phyloP scores from a whole-genome alignment of 2,797 vertebrate genomes.

The Bradypodion pumilum region DNA sequence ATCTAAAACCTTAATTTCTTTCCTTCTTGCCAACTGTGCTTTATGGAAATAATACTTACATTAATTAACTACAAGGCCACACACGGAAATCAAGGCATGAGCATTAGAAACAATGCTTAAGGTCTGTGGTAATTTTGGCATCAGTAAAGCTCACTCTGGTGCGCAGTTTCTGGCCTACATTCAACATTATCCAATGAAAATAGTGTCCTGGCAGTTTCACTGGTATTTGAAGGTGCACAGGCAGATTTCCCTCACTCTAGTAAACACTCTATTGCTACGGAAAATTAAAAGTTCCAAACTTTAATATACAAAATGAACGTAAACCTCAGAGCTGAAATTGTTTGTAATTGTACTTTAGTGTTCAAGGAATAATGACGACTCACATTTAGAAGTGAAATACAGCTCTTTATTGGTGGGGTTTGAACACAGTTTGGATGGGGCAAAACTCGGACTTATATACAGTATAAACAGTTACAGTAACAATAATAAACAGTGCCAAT shows the following conservation, averaged over 20 bases:
- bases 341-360: neutral
- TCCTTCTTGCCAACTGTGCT: neutral
- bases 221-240: too few species aligned
- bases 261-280: neutral
- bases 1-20: neutral
- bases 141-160: neutral
- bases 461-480: too few species aligned
- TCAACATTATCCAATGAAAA: neutral
- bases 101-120: neutral
- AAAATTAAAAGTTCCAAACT: neutral
- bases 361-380: too few species aligned
- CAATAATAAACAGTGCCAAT: too few species aligned
- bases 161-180: neutral
- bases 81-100: neutral
- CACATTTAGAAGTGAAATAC: too few species aligned
- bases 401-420: too few species aligned
- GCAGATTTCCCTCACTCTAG: neutral
- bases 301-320: neutral
- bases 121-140: too few species aligned
- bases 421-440: too few species aligned
- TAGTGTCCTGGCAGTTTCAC: neutral
- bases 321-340: neutral
- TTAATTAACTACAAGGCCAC: neutral
- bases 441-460: too few species aligned
- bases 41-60: neutral